Conservation (phyloP, 1,140 invertebrate species). For the Pomacea maculata region DNA sequence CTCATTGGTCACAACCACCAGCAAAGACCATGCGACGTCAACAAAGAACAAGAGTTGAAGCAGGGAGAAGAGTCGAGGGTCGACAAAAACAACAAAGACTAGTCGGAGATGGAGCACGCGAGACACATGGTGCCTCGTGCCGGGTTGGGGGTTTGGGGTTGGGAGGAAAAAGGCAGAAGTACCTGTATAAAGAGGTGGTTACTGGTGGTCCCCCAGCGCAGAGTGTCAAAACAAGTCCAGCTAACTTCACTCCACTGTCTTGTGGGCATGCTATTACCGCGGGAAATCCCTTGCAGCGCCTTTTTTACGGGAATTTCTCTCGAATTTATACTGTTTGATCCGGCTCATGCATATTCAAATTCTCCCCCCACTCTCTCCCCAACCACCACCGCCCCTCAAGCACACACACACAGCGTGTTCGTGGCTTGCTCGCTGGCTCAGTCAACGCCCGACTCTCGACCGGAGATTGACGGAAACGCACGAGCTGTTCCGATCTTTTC, state of each 20-base stretch:
- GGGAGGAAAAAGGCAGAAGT: constrained; percentile 1
- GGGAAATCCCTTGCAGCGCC: constrained; percentile 3
- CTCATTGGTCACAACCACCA: neutral
- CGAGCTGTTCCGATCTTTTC: too few relatives aligned
- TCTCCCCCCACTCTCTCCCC: neutral
- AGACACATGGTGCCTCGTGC: neutral
- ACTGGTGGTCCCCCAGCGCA: constrained; percentile 21
- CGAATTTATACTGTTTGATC: neutral
- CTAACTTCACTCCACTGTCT: constrained; percentile 21
- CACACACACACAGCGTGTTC: constrained; percentile 1
- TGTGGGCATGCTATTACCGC: constrained; percentile 23
- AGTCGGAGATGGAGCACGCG: neutral
- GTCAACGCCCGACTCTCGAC: too few relatives aligned
- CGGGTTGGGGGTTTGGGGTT: neutral
- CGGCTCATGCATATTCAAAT: constrained; percentile 11
- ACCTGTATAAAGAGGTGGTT: constrained; percentile 28
- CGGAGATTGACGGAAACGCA: too few relatives aligned
- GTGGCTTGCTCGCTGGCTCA: too few relatives aligned
- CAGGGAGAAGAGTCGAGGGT: neutral
- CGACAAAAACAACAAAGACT: neutral
- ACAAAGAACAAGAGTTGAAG: neutral
- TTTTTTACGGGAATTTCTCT: too few relatives aligned
- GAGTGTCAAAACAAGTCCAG: constrained; percentile 19
- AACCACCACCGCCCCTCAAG: neutral
- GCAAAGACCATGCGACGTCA: neutral